Evolutionary conservation across 2,797 vertebrate species (phyloP).

Genomic region (Chloroceryle inda): DNA sequence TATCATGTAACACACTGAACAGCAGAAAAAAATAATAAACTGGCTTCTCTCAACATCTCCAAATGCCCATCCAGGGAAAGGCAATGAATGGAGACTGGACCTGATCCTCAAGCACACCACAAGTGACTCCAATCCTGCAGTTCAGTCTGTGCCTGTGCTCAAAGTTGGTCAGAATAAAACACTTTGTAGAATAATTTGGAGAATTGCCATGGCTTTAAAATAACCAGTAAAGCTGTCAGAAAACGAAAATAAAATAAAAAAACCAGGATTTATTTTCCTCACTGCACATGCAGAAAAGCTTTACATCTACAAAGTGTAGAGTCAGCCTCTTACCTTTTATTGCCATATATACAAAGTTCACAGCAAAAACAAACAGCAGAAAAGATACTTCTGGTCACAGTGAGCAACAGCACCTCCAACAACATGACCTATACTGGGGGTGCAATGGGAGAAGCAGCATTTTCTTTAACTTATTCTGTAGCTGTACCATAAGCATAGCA

Average conservation of each 20-base stretch:
- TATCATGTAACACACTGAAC: not conserved
- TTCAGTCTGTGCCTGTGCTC: not conserved
- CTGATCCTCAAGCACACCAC: not conserved
- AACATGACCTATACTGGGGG: not conserved
- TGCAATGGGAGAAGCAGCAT: not conserved
- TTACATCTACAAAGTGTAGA: not conserved
- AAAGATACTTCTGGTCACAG: not conserved
- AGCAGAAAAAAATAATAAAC: not conserved
- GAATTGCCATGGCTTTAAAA: not conserved
- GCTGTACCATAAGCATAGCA: not conserved
- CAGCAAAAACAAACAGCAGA: not conserved
- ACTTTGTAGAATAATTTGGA: not conserved
- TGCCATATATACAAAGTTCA: not conserved
- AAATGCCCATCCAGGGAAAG: not conserved
- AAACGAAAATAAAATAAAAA: not conserved
- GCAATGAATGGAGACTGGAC: not conserved
- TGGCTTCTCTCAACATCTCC: not conserved
- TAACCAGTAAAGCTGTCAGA: not conserved
- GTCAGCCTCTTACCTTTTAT: not conserved
- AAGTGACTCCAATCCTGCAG: not conserved
- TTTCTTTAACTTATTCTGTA: not conserved
- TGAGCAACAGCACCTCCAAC: not conserved
- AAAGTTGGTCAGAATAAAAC: not conserved
- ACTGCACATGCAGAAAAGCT: not conserved
- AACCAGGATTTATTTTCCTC: not conserved